Evolutionary conservation across 1,140 invertebrate species (phyloP).

Genomic region (Asbolus verrucosus): DNA sequence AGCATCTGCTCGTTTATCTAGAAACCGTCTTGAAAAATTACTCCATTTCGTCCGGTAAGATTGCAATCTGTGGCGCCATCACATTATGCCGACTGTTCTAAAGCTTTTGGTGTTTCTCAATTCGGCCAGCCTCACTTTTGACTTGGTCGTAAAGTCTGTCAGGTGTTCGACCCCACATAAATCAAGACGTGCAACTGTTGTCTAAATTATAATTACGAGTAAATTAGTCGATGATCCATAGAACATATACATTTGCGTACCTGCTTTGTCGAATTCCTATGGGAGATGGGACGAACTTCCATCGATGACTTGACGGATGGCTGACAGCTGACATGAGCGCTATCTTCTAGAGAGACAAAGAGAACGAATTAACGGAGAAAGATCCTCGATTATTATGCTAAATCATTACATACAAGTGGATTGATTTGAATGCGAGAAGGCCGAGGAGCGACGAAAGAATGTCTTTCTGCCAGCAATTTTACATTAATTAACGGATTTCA

Average conservation of each 20-base stretch:
- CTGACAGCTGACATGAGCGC: constrained; percentile 43
- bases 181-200: constrained; percentile 14
- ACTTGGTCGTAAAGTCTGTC: constrained; percentile 20
- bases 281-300: constrained; percentile 18
- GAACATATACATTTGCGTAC: constrained; percentile 19
- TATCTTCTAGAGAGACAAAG: constrained; percentile 39
- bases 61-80: constrained; percentile 55
- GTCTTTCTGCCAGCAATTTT: neutral
- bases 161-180: constrained; percentile 14
- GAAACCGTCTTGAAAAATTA: constrained; percentile 54
- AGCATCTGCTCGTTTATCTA: constrained; percentile 53
- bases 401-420: constrained; percentile 21
- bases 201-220: neutral
- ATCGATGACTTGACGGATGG: constrained; percentile 41
- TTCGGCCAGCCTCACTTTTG: constrained; percentile 20
- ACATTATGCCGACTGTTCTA: constrained; percentile 50
- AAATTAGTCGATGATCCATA: constrained; percentile 18
- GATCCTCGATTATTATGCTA: constrained; percentile 37
- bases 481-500: constrained; percentile 1
- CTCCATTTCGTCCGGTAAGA: constrained; percentile 52
- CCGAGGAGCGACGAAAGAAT: constrained; percentile 9
- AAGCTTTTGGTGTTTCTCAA: constrained; percentile 25
- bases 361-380: neutral
- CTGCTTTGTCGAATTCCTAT: constrained; percentile 35
- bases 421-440: constrained; percentile 19